These are phyloP conservation scores for Oncorhynchus keta DNA, from an alignment of 2,113 vertebrate species.

Conservation along the genomic window DNA sequence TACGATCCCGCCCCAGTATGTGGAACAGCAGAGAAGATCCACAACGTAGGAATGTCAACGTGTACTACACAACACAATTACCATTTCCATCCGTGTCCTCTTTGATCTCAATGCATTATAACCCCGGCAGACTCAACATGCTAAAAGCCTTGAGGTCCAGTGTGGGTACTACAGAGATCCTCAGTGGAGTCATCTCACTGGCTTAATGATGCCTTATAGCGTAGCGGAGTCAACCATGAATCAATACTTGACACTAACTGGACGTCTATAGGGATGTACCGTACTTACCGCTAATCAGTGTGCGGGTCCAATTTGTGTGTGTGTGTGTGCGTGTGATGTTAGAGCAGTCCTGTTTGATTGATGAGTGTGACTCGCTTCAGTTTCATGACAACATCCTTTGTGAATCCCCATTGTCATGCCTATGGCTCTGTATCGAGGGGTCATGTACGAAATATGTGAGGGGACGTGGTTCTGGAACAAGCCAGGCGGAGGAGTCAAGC, in stretches of 20 bases:
- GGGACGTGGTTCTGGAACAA: neutral
- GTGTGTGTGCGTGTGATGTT: neutral
- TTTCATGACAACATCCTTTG: constrained; percentile 13
- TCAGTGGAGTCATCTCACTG: constrained; percentile 32
- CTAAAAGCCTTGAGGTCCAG: constrained; percentile 54
- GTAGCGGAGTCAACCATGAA: constrained; percentile 58
- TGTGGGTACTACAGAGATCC: constrained; percentile 48
- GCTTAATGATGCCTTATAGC: constrained; percentile 64
- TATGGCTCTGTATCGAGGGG: neutral
- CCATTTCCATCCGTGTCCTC: constrained; percentile 34
- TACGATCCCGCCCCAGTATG: too few species aligned
- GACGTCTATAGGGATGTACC: constrained; percentile 27
- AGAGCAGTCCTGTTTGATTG: constrained; percentile 18
- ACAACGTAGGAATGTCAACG: too few species aligned
- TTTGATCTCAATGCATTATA: constrained; percentile 41
- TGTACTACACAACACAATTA: constrained; percentile 16
- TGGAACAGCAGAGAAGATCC: too few species aligned
- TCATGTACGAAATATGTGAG: neutral
- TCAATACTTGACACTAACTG: constrained; percentile 58
- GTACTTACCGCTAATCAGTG: neutral
- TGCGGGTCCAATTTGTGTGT: neutral
- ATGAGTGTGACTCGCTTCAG: constrained; percentile 11
- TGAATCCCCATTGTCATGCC: neutral
- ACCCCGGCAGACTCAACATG: constrained; percentile 26
- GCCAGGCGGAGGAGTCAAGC: neutral